Percentiles rank a stretch among this genome's conserved stretches.
Conservation (phyloP, 2,888 invertebrate genomes). For the Hesperia comma region DNA sequence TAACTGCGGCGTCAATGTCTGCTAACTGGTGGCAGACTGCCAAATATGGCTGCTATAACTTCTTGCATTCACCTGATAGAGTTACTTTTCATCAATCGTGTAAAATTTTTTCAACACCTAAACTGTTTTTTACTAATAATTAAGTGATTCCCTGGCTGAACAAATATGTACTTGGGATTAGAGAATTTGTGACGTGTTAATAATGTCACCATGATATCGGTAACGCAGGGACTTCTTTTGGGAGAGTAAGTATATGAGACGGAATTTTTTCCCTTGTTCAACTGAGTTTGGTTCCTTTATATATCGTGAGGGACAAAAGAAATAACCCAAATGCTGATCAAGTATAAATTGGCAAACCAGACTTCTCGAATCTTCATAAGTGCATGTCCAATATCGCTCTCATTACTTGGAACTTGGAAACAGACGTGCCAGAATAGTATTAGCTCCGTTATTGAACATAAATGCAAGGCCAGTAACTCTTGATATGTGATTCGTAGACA, state of each 20-base stretch:
- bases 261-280: too few relatives aligned
- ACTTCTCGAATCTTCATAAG: neutral
- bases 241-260: too few relatives aligned
- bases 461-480: neutral
- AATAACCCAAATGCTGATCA: too few relatives aligned
- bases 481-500: neutral
- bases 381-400: neutral
- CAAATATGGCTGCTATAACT: slow-evolving; percentile 3
- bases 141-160: too few relatives aligned
- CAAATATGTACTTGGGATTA: too few relatives aligned
- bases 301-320: too few relatives aligned
- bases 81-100: neutral
- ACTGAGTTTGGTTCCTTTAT: too few relatives aligned
- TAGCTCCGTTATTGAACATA: neutral
- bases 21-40: slow-evolving; percentile 12
- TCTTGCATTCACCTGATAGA: neutral
- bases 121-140: neutral
- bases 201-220: too few relatives aligned
- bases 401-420: neutral
- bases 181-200: too few relatives aligned
- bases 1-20: slow-evolving; percentile 29
- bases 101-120: neutral
- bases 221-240: too few relatives aligned
- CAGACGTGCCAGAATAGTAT: neutral
- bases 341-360: too few relatives aligned